Evolutionary conservation across 2,113 vertebrate genomes (phyloP).

Genomic region (Nannospalax galili): DNA sequence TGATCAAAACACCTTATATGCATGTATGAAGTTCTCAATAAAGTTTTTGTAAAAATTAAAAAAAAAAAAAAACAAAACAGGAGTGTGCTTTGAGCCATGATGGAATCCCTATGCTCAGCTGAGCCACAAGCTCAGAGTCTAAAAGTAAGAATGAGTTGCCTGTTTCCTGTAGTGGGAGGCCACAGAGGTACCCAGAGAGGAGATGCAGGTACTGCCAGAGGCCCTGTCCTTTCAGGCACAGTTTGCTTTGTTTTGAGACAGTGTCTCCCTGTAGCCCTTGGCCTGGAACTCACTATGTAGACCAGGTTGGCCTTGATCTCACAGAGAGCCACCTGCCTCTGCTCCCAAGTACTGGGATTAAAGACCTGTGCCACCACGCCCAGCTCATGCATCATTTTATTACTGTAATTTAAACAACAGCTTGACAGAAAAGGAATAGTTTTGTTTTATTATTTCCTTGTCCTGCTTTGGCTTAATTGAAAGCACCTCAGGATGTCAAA

Average conservation of each 20-base stretch:
- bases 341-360: too few relatives aligned
- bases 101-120: neutral
- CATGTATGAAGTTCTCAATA: too few relatives aligned
- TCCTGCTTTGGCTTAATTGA: neutral
- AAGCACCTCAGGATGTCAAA: neutral
- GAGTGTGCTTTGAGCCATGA: neutral
- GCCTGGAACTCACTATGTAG: too few relatives aligned
- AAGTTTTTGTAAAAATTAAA: too few relatives aligned
- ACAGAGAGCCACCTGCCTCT: too few relatives aligned
- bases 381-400: neutral
- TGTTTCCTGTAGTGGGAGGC: neutral
- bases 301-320: too few relatives aligned
- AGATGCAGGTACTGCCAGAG: neutral
- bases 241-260: too few relatives aligned
- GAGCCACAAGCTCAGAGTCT: neutral
- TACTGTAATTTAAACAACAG: slow-evolving; percentile 33
- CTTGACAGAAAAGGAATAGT: neutral
- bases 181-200: too few relatives aligned
- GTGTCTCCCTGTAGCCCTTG: too few relatives aligned
- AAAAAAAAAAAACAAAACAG: too few relatives aligned
- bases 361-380: too few relatives aligned
- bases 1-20: too few relatives aligned
- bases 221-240: neutral
- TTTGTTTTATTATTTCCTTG: slow-evolving; percentile 42
- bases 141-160: neutral